Percentiles rank a stretch among this genome's conserved stretches.
Evolutionary conservation across 2,888 invertebrate genomes (phyloP).

Genomic region (Caenorhabditis macrosperma): DNA sequence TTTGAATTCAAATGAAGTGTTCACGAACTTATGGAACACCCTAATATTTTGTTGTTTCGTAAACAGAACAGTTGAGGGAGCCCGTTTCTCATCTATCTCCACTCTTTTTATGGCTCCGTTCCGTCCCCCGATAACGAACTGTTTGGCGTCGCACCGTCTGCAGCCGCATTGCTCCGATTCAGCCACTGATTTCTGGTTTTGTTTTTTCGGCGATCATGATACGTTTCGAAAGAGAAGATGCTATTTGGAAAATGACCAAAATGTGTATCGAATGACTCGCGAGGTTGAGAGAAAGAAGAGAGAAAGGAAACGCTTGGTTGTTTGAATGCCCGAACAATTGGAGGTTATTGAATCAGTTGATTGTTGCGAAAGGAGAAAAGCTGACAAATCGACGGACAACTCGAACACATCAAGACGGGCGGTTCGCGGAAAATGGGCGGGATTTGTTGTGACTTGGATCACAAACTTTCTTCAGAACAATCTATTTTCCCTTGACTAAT

Average conservation of each 20-base stretch:
- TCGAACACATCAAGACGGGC: neutral
- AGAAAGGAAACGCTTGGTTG: neutral
- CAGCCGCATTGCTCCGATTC: neutral
- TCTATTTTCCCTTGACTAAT: too few species aligned
- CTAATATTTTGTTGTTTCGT: too few species aligned
- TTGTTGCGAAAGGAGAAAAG: neutral
- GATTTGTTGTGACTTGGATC: too few species aligned
- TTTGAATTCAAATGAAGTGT: too few species aligned
- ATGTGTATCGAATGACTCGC: neutral
- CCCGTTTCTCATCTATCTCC: neutral
- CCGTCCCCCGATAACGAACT: neutral
- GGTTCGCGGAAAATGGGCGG: neutral
- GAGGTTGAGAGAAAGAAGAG: neutral
- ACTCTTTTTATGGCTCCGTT: neutral
- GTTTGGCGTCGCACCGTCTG: neutral
- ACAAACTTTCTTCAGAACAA: too few species aligned
- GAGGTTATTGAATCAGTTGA: neutral
- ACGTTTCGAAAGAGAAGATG: neutral
- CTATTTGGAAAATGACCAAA: neutral
- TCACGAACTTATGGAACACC: too few species aligned
- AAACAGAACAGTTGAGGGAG: neutral
- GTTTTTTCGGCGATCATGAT: neutral
- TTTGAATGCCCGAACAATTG: too few species aligned
- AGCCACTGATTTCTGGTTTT: neutral
- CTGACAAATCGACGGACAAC: neutral